A percentile compares a stretch with the other conserved stretches of the same genome.
phyloP scores from a whole-genome alignment of 2,888 invertebrate genomes.

The Papilio gigon region DNA sequence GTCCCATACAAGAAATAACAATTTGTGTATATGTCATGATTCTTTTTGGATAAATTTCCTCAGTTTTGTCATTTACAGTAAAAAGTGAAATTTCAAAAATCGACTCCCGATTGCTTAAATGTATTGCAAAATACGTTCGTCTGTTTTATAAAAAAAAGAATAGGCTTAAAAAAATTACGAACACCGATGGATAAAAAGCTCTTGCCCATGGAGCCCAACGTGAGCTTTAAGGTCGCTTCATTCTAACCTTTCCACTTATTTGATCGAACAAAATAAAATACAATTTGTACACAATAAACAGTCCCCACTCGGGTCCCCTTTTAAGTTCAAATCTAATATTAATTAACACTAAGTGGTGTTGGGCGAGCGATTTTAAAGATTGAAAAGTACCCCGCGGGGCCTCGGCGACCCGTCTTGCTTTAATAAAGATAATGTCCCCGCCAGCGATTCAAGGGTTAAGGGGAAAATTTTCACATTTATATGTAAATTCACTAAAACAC shows the following conservation, averaged over 20 bases:
- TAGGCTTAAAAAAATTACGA: neutral
- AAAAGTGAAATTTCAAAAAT: no score
- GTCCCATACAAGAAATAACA: neutral
- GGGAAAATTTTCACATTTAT: conserved; percentile 49
- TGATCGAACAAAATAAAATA: conserved; percentile 9
- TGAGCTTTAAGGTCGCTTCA: neutral
- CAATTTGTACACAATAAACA: conserved; percentile 18
- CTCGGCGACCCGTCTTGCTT: conserved; percentile 25
- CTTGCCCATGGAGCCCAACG: neutral
- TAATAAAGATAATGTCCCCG: conserved; percentile 39
- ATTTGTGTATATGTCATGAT: neutral
- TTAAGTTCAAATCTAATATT: conserved; percentile 32
- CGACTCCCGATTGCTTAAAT: no score
- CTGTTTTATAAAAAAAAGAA: neutral
- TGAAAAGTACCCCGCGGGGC: conserved; percentile 32
- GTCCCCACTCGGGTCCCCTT: conserved; percentile 15
- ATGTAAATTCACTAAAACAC: conserved; percentile 50
- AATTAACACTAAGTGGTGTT: conserved; percentile 35
- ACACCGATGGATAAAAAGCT: neutral
- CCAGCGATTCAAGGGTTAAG: conserved; percentile 35
- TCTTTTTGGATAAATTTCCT: no score
- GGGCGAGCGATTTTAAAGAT: conserved; percentile 36
- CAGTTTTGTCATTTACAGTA: no score
- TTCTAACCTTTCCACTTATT: neutral
- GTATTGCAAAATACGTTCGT: no score